A percentile compares a stretch with the other conserved stretches of the same genome.
Evolutionary conservation across 2,113 vertebrate species (phyloP).

Genomic region (Morone chrysops): DNA sequence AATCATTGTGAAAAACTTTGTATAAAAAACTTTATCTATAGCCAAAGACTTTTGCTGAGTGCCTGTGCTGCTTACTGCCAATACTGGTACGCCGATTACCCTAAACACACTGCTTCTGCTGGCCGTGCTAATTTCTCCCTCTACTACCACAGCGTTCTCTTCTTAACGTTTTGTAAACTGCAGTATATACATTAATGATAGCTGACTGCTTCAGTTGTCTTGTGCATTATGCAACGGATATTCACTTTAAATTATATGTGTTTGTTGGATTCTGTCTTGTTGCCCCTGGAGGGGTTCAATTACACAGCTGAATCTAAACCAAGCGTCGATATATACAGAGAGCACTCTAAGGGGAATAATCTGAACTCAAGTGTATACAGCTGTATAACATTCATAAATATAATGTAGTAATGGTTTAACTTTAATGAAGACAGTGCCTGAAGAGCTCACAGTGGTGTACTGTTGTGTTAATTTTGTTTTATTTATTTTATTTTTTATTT

Average conservation of each 20-base stretch:
- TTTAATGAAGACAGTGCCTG: background rate
- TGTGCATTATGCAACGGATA: conserved; percentile 30
- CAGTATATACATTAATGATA: conserved; percentile 23
- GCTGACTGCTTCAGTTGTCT: conserved; percentile 21
- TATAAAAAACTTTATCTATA: background rate
- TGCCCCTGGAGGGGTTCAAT: conserved; percentile 15
- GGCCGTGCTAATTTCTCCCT: background rate
- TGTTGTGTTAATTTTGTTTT: background rate
- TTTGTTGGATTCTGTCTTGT: conserved; percentile 3
- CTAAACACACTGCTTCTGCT: background rate
- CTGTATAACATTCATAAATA: conserved; percentile 5
- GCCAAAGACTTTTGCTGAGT: too few relatives aligned
- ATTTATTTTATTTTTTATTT: background rate
- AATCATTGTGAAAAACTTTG: background rate
- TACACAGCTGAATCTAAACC: conserved; percentile 29
- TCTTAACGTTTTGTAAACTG: background rate
- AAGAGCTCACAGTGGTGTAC: background rate
- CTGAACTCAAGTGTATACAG: conserved; percentile 12
- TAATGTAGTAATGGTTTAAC: background rate
- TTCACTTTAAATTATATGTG: conserved; percentile 15
- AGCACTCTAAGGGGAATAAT: conserved; percentile 3
- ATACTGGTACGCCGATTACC: too few relatives aligned
- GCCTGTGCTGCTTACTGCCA: background rate
- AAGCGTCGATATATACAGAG: conserved; percentile 18
- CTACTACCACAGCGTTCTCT: background rate